Evolutionary conservation across 2,888 invertebrate genomes (phyloP), one percentile per base, ranked within the genome.

Genomic region (Drosophila helvetica): DNA sequence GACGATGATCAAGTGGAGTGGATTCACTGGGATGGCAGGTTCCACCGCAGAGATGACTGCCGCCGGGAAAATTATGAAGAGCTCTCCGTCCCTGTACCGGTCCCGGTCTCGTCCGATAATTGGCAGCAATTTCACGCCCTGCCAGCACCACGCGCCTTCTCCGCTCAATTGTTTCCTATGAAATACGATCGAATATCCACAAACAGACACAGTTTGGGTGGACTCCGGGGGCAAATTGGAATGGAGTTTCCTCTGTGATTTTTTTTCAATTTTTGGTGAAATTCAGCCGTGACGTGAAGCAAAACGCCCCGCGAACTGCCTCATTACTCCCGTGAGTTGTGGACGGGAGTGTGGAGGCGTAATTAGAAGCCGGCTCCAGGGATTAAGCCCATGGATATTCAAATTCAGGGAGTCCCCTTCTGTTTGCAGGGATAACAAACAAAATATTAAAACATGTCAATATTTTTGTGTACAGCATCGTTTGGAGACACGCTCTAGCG

Each of bases 301-400:
- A 89, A 89, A 90, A 84, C 80, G 84, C 72, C 71, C 63, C 65
- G 64, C 70, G 79, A 77, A 75, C 63, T 87, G 90, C 90, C 80
- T 81, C 90, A 90, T 90, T 90, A 90, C 87, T 66, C 76, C 73
- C 77, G 79, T 90, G 90, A 90, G 84, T 90, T 90, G 90, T 88
- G 78, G 78, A 47, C 10, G 47, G 50, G 51, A 61, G 43, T 22
- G 50, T 45, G 54, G 51, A 54, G 62, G 51, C 79, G 73, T 86
- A 86, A 83, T 86, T 86, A 80, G 83, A 76, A 71, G 66, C 15
- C 7, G 61, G 70, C 70, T 73, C 71, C 80, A 57, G 54, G 71
- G 71, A 71, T 71, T 71, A 57, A 2, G 2, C 33, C 38, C 38
- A n/a, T 43, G 51, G 52, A 73, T 73, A 73, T 73, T 73, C 73